Base-by-base conservation (phyloP, 2,797 vertebrate species). In the Neostethus bicornis region DNA sequence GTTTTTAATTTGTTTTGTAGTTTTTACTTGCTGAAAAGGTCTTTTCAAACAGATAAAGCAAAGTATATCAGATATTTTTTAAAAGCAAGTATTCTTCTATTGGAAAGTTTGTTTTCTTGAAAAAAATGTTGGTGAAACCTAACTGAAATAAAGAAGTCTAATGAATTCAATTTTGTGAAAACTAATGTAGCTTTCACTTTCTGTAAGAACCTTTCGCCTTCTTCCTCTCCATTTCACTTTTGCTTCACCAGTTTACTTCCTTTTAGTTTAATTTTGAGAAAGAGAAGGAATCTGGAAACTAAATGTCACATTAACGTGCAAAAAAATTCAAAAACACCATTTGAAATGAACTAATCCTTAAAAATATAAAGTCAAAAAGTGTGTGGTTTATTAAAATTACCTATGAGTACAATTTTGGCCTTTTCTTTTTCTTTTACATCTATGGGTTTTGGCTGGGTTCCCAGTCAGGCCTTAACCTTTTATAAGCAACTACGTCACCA, bases 401-500 rank as follows among this genome's bases (percentile, higher is more conserved):
- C 32, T 35, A 14, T 45, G 21, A 49, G 39, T 13, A 2, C 20
- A n/a, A 5, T 42, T 50, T 32, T 32, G 11, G 16, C n/a, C 38
- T 47, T 5, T 29, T 34, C 44, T n/a, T 35, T 38, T 28, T 28
- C 1, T 41, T 43, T 44, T 29, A 26, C 21, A 13, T 49, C 14
- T 13, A 13, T 35, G 44, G 25, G 34, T 28, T 42, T 70, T 59
- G 48, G 52, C 54, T 43, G 43, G 43, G 55, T 66, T 80, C 43
- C 56, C 53, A 2, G 45, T 50, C 49, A 32, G 47, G 66, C 50
- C 28, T 34, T 44, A 58, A 75, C 60, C 66, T 74, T 76, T 83
- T 75, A 77, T 73, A 65, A 54, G 56, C 50, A 59, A 47, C 56
- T 60, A 59, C 53, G 55, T 78, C 69, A 72, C 71, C 59, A 49